Evolutionary conservation across 2,888 invertebrate genomes (phyloP), one percentile per base, ranked within the genome.

Genomic region (Sinopyrophorus schimmeli): DNA sequence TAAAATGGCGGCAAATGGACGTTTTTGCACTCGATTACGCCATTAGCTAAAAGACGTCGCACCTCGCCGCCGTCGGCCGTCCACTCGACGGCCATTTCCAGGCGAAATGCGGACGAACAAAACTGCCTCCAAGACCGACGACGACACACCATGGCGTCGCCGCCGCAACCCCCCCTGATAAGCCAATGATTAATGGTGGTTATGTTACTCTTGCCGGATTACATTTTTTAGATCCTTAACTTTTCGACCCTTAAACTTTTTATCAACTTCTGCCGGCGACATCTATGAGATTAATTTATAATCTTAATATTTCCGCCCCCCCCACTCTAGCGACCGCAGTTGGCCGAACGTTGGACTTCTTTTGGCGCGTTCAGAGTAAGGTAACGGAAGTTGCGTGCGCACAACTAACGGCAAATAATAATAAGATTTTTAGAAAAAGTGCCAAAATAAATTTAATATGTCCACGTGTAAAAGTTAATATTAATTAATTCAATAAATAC

Each of bases 111-210:
- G 49, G 53, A 44, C 52, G 50, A 55, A 55, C 53, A 55, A 56
- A 54, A 52, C 54, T 48, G 54, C 41, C 54, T 55, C 54, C 52
- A 59, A 61, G 61, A 61, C 62, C 38, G n/a, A n/a, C n/a, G n/a
- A n/a, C n/a, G n/a, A n/a, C n/a, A n/a, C n/a, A n/a, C n/a, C n/a
- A n/a, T n/a, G n/a, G n/a, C n/a, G n/a, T n/a, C n/a, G 54, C 41
- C 54, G 54, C 54, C 52, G 58, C 60, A 60, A 61, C 62, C 38
- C 59, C 65, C 63, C 63, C 59, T 64, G 66, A 66, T 66, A 64
- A 65, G 65, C 60, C 50, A 47, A 55, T 66, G 66, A 66, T 66
- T 66, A 65, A 66, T 66, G 65, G 60, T 61, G 61, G 64, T 65
- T 63, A 61, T 59, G 64, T 64, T 64, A 61, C 64, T 65, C 62